Base-by-base conservation (phyloP, 2,797 vertebrate species). In the Myiotriccus ornatus region DNA sequence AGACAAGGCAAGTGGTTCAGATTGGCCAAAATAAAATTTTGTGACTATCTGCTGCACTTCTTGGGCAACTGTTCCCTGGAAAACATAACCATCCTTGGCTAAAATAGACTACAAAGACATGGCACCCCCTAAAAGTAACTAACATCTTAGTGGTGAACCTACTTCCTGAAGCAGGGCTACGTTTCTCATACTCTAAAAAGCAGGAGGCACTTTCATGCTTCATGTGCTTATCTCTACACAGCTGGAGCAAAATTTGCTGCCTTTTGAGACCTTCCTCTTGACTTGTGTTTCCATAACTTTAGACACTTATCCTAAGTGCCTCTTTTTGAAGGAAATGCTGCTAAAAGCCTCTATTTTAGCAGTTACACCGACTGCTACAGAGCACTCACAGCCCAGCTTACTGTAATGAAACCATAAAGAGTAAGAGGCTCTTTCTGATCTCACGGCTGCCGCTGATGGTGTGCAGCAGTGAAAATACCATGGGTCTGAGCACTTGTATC, bases 341-440 rank as follows among this genome's bases (percentile, higher is more conserved):
- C 73, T 86, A 81, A 78, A 87, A 93, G 88, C 53, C 50, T 47
- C 37, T 76, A 30, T 84, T 90, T 93, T 37, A 86, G 57, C 83
- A 74, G 65, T 71, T 71, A 78, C 0, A 0, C 37, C 43, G 24
- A 68, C 43, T 85, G 57, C 80, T 65, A 68, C 18, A 49, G 35
- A 73, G 59, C 55, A 25, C 24, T 92, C 90, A 87, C 17, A 82
- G 71, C 39, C 18, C n/a, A 52, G 50, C 55, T 62, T 82, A 84
- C 8, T 87, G 67, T 67, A 53, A 84, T 59, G 2, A 10, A 87
- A 93, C 55, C 37, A 73, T 39, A 87, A 68, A 81, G 74, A 4
- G 0, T 37, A 83, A 93, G 69, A 77, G 53, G 73, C 68, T 83
- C 76, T 80, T 74, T 78, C 27, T 65, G 73, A 93, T 53, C 86